Conservation (phyloP, 2,888 invertebrate genomes). For the Agrilus mali region DNA sequence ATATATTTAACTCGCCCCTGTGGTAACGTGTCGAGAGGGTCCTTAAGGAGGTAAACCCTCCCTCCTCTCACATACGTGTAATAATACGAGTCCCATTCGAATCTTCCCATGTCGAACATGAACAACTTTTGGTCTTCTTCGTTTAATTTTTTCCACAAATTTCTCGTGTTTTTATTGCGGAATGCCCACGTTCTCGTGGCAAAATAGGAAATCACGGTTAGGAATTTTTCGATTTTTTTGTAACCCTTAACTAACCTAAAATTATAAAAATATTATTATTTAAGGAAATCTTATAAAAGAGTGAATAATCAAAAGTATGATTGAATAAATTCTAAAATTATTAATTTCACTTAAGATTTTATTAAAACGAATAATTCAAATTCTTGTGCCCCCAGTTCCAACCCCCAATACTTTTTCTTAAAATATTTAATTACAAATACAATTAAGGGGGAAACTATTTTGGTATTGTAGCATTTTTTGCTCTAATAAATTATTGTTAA, state of each 20-base stretch:
- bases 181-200: slow-evolving; percentile 49
- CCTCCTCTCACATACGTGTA: slow-evolving; percentile 57
- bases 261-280: slow-evolving; percentile 4
- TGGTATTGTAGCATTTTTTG: too few species aligned
- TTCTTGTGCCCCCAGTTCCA: too few species aligned
- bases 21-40: slow-evolving; percentile 53
- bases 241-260: slow-evolving; percentile 66
- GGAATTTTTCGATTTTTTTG: slow-evolving; percentile 66
- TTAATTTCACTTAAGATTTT: too few species aligned
- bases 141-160: slow-evolving; percentile 40
- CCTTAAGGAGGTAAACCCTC: slow-evolving; percentile 62
- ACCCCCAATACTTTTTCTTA: too few species aligned
- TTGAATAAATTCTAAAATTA: too few species aligned
- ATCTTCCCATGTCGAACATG: slow-evolving; percentile 55
- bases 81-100: slow-evolving; percentile 62
- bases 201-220: slow-evolving; percentile 64
- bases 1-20: slow-evolving; percentile 42
- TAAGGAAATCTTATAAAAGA: too few species aligned
- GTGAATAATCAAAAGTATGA: too few species aligned
- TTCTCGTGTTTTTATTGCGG: slow-evolving; percentile 38
- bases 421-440: too few species aligned
- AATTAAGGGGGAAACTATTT: too few species aligned
- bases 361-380: too few species aligned
- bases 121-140: slow-evolving; percentile 42
- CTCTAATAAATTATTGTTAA: too few species aligned